Evolutionary conservation across 1,140 invertebrate species (phyloP), one percentile per base, ranked within the genome.

Genomic region (Spodoptera litura): DNA sequence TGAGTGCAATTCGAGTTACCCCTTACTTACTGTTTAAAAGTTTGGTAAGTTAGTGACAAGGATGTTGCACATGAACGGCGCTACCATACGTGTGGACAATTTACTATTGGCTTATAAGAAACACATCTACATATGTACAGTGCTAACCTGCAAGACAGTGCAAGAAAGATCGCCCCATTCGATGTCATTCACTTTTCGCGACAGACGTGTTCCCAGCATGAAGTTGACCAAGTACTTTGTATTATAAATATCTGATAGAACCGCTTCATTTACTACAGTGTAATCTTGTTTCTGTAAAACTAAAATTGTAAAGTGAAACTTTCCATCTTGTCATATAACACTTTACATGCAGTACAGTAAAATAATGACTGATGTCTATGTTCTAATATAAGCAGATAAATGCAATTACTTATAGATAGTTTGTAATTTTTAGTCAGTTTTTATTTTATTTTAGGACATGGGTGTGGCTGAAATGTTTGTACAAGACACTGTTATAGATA

Each of bases 101-200:
- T 31, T 10, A 20, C 10, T 66, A 20, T 25, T 25, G n/a, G 38
- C 38, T 2, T 44, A 20, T 10, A 44, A 15, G 31, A 25, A 66
- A 31, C 62, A 49, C 38, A 31, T 31, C 4, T 31, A 49, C 58
- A n/a, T 66, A 66, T 49, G 62, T 66, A 66, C 62, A 66, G 58
- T 25, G 9, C 38, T 44, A 44, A 44, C 38, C 38, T 44, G 38
- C 38, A 44, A 44, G 2, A 44, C 13, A 62, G 13, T 2, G 25
- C 59, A n/a, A 6, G 3, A 35, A n/a, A 62, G 27, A 62, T 35
- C 12, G 27, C 58, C 25, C 13, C 35, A 62, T n/a, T 38, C 13
- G 12, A 35, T 35, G 59, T n/a, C 31, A 9, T n/a, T 31, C 13
- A 12, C 13, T 15, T 62, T 38, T 11, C 38, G 31, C 38, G 38